Conservation (phyloP, 2,888 invertebrate genomes). For the Agriopis aurantiaria region DNA sequence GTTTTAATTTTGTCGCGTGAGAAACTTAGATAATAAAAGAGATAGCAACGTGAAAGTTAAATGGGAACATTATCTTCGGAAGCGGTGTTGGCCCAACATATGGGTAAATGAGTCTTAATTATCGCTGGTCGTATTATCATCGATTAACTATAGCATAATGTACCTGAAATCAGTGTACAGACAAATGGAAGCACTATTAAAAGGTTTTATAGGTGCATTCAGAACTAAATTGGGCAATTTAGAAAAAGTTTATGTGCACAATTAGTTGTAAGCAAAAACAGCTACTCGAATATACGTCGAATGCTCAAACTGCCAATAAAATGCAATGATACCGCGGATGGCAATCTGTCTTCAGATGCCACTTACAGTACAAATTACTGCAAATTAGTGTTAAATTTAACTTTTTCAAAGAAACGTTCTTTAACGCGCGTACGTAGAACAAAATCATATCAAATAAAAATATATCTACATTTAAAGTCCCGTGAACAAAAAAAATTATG, state of each 20-base stretch:
- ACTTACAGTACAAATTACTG: slow-evolving; percentile 32
- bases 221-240: slow-evolving; percentile 71
- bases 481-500: slow-evolving; percentile 6
- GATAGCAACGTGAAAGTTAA: slow-evolving; percentile 63
- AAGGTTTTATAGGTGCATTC: slow-evolving; percentile 54
- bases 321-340: slow-evolving; percentile 61
- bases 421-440: neutral
- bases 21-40: slow-evolving; percentile 65
- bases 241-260: slow-evolving; percentile 70
- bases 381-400: slow-evolving; percentile 55
- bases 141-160: slow-evolving; percentile 54
- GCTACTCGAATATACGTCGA: slow-evolving; percentile 62
- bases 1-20: slow-evolving; percentile 73
- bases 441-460: slow-evolving; percentile 3
- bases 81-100: slow-evolving; percentile 45
- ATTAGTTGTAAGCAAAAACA: slow-evolving; percentile 68
- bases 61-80: slow-evolving; percentile 50
- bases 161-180: slow-evolving; percentile 58
- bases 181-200: slow-evolving; percentile 55
- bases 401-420: slow-evolving; percentile 44
- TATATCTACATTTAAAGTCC: neutral
- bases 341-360: slow-evolving; percentile 59
- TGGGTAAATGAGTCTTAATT: slow-evolving; percentile 54
- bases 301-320: slow-evolving; percentile 59
- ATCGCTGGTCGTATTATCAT: slow-evolving; percentile 48